These are phyloP conservation scores for Cataglyphis altisquamis DNA, from an alignment of 2,888 invertebrate genomes.

Conservation along the genomic window DNA sequence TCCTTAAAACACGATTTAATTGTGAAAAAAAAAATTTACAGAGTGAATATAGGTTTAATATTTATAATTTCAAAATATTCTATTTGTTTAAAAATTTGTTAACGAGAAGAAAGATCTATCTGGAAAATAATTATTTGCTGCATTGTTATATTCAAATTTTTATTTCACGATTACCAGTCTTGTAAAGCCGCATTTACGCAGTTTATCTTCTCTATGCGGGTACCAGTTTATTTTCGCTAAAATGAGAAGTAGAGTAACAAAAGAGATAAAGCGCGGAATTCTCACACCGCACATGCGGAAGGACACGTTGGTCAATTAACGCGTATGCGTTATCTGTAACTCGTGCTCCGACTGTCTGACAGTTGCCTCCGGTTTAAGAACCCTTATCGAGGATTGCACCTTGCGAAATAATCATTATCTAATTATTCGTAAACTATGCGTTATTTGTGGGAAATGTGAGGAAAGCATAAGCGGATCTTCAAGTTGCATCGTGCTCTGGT, in stretches of 20 bases:
- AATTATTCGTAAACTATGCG: constrained; percentile 26
- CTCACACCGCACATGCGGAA: constrained; percentile 19
- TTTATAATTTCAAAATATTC: not conserved
- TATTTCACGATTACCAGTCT: not conserved
- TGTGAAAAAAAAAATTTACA: not conserved
- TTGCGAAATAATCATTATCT: constrained; percentile 24
- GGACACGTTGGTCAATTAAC: constrained; percentile 25
- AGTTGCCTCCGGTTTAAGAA: constrained; percentile 39
- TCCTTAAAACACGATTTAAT: not conserved
- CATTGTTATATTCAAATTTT: not conserved
- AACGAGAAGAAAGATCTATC: not conserved
- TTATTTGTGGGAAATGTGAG: constrained; percentile 6
- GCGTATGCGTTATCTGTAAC: constrained; percentile 30
- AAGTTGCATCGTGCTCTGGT: not conserved
- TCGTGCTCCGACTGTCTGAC: constrained; percentile 13
- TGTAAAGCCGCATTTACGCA: not conserved
- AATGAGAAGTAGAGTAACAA: constrained; percentile 35
- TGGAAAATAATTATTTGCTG: not conserved
- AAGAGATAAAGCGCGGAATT: constrained; percentile 48
- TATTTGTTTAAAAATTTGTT: not conserved
- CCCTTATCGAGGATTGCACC: constrained; percentile 12
- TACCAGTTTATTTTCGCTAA: constrained; percentile 21
- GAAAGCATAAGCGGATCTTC: constrained; percentile 16
- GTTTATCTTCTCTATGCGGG: constrained; percentile 31
- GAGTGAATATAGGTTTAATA: not conserved